Evolutionary conservation across 2,888 invertebrate genomes (phyloP).

Genomic region (Leuctra nigra): DNA sequence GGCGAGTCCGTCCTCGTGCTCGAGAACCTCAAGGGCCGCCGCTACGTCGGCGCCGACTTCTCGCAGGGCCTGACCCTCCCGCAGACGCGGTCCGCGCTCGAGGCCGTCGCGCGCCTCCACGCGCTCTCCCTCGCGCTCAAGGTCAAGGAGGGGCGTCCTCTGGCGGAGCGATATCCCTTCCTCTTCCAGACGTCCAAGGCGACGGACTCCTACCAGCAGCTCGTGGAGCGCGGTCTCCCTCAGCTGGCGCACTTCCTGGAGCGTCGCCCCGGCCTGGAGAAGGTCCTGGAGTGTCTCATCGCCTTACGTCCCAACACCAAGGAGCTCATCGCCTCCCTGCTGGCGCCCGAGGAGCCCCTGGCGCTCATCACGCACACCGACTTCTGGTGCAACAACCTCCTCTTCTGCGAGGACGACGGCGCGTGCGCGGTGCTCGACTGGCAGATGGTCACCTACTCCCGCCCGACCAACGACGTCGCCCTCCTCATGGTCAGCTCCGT

Average conservation of each 20-base stretch:
- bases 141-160: conserved; percentile 38
- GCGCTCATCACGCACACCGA: conserved; percentile 75
- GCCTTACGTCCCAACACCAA: conserved; percentile 59
- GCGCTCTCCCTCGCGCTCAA: conserved; percentile 62
- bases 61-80: conserved; percentile 57
- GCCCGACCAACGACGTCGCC: conserved; percentile 73
- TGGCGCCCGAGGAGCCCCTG: conserved; percentile 64
- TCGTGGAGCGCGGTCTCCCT: conserved; percentile 69
- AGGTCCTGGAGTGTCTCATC: conserved; percentile 53
- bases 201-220: conserved; percentile 70
- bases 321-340: conserved; percentile 60
- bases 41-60: conserved; percentile 60
- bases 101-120: conserved; percentile 65
- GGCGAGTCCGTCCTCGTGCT: conserved; percentile 65
- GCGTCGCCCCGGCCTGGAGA: conserved; percentile 55
- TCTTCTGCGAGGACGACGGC: conserved; percentile 47
- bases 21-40: conserved; percentile 58
- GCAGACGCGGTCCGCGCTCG: conserved; percentile 61
- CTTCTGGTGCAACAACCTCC: conserved; percentile 76
- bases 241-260: conserved; percentile 64
- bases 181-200: conserved; percentile 72
- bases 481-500: conserved; percentile 64
- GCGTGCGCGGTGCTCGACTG: conserved; percentile 70
- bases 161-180: conserved; percentile 55
- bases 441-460: conserved; percentile 76